Conservation (phyloP, 92 coral and sea anemone genomes). For the Siderastrea siderea region DNA sequence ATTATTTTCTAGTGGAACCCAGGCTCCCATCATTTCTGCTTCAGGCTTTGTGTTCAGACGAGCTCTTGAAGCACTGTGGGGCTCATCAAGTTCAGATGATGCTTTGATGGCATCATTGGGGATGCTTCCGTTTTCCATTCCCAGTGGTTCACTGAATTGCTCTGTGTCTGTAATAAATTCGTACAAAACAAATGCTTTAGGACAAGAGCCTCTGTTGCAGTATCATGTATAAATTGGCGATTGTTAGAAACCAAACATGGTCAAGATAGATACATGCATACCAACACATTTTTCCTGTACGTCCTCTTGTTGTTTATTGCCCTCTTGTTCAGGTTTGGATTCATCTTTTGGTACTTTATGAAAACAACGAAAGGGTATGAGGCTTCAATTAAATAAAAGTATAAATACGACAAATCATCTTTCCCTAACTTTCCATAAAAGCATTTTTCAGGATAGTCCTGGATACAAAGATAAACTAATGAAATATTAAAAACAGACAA, state of each 20-base stretch:
- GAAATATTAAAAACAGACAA: too few relatives aligned
- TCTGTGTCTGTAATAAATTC: conserved; percentile 17
- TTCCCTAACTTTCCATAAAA: too few relatives aligned
- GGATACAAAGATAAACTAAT: too few relatives aligned
- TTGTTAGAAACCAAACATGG: neutral
- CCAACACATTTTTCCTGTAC: neutral
- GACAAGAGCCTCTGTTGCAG: neutral
- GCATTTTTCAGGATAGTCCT: too few relatives aligned
- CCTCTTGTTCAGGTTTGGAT: conserved; percentile 20
- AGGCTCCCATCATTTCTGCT: conserved; percentile 83
- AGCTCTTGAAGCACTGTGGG: conserved; percentile 74
- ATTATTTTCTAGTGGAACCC: conserved; percentile 82
- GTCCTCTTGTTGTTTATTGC: neutral
- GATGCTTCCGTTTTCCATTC: conserved; percentile 77
- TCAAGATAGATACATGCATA: neutral
- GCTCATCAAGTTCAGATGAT: conserved; percentile 83
- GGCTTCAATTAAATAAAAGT: neutral
- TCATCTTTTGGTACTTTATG: conserved; percentile 56
- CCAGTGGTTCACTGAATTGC: conserved; percentile 70
- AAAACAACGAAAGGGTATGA: neutral
- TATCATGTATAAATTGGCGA: neutral
- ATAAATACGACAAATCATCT: neutral
- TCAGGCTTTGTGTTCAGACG: conserved; percentile 80
- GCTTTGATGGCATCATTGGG: conserved; percentile 79
- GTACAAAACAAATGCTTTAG: neutral